Evolutionary conservation across 2,113 vertebrate species (phyloP).

Genomic region (Notechis scutatus): DNA sequence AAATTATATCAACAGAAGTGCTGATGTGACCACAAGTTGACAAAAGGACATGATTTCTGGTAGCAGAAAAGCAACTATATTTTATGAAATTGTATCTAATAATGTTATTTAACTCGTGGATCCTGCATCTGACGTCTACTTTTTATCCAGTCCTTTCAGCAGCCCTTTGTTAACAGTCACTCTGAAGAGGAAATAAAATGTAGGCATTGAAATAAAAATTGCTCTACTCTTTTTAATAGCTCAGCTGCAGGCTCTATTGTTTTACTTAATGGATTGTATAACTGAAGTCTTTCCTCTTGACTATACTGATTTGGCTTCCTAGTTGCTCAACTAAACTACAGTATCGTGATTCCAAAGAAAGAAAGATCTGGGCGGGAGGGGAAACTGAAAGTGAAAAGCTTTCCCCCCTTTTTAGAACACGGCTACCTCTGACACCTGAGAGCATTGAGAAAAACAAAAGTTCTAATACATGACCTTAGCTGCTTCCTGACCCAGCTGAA

Average conservation of each 20-base stretch:
- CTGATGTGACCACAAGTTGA: slow-evolving; percentile 89
- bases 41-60: slow-evolving; percentile 88
- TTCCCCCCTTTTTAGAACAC: slow-evolving; percentile 34
- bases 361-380: slow-evolving; percentile 3
- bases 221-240: slow-evolving; percentile 85
- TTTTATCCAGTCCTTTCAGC: slow-evolving; percentile 85
- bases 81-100: slow-evolving; percentile 89
- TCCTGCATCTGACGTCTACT: slow-evolving; percentile 86
- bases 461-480: neutral
- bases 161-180: slow-evolving; percentile 84
- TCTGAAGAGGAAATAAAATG: slow-evolving; percentile 86
- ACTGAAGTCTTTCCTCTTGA: slow-evolving; percentile 82
- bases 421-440: slow-evolving; percentile 7
- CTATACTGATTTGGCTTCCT: slow-evolving; percentile 80
- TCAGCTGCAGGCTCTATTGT: slow-evolving; percentile 86
- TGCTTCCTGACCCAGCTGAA: neutral
- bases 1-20: slow-evolving; percentile 88
- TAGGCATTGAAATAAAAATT: slow-evolving; percentile 86
- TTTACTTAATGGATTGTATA: slow-evolving; percentile 85
- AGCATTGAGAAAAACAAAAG: neutral
- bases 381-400: slow-evolving; percentile 52
- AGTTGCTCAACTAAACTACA: slow-evolving; percentile 75
- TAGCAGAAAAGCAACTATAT: slow-evolving; percentile 86
- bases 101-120: slow-evolving; percentile 86
- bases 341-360: slow-evolving; percentile 69